These are phyloP conservation scores for Orchestia grillus DNA, from an alignment of 1,140 invertebrate genomes.

Conservation along the genomic window DNA sequence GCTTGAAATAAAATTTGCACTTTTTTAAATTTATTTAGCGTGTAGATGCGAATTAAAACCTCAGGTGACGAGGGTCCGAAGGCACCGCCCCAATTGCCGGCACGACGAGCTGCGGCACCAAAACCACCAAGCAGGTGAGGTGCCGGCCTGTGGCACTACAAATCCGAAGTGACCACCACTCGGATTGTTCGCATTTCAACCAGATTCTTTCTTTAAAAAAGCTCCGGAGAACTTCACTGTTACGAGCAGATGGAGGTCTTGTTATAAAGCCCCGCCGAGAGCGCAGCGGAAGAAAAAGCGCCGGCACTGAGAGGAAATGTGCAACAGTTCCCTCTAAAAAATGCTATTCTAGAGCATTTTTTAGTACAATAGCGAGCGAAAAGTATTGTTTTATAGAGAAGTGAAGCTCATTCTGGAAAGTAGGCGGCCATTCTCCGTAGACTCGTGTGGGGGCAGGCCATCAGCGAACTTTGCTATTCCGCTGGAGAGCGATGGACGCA, in stretches of 20 bases:
- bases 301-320: background rate
- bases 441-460: background rate
- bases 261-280: background rate
- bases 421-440: constrained; percentile 17
- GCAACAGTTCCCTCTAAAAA: background rate
- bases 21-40: background rate
- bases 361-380: constrained; percentile 18
- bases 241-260: background rate
- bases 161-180: background rate
- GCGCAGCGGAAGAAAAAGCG: background rate
- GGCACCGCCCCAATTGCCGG: background rate
- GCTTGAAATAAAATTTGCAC: background rate
- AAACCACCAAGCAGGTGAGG: background rate
- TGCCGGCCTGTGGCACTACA: background rate
- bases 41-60: no score
- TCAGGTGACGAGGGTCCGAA: background rate
- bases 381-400: constrained; percentile 44
- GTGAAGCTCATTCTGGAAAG: constrained; percentile 15
- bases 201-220: background rate
- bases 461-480: background rate
- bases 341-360: background rate
- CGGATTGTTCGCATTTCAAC: background rate
- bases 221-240: background rate
- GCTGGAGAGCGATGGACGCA: background rate
- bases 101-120: background rate